Conservation (phyloP, 1,140 invertebrate genomes). For the Melipona quadrifasciata region DNA sequence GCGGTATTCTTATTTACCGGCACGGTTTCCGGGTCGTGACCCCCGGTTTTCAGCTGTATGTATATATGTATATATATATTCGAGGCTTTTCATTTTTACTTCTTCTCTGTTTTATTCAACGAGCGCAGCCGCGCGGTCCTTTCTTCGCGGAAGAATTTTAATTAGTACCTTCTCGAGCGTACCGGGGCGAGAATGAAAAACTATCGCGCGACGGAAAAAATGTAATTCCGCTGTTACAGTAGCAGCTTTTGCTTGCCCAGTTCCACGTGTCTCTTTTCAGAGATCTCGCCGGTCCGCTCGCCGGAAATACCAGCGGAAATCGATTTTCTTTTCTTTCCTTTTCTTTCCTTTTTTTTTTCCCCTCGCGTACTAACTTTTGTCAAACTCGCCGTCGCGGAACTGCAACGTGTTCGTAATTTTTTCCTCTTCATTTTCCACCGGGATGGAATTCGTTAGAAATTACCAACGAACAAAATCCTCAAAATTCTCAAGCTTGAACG, state of each 20-base stretch:
- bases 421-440: not conserved
- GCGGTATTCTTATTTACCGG: not conserved
- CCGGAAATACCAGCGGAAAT: slow-evolving; percentile 13
- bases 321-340: not conserved
- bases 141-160: slow-evolving; percentile 50
- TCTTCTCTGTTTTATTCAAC: not conserved
- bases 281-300: not conserved
- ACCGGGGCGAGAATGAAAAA: slow-evolving; percentile 33
- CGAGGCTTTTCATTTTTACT: slow-evolving; percentile 2
- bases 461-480: not conserved
- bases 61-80: not conserved
- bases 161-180: slow-evolving; percentile 43
- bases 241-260: not conserved
- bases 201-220: slow-evolving; percentile 25
- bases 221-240: slow-evolving; percentile 21
- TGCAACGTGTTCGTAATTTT: not conserved
- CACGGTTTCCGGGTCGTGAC: not conserved
- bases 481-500: not conserved
- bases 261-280: slow-evolving; percentile 6
- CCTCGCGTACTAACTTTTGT: not conserved
- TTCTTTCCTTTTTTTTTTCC: not conserved
- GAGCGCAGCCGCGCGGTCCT: slow-evolving; percentile 11
- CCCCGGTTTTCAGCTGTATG: not conserved
- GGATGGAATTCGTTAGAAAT: not conserved
- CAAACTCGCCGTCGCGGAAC: not conserved